Base-by-base conservation (phyloP, 2,113 vertebrate species). In the Callopanchax toddi region DNA sequence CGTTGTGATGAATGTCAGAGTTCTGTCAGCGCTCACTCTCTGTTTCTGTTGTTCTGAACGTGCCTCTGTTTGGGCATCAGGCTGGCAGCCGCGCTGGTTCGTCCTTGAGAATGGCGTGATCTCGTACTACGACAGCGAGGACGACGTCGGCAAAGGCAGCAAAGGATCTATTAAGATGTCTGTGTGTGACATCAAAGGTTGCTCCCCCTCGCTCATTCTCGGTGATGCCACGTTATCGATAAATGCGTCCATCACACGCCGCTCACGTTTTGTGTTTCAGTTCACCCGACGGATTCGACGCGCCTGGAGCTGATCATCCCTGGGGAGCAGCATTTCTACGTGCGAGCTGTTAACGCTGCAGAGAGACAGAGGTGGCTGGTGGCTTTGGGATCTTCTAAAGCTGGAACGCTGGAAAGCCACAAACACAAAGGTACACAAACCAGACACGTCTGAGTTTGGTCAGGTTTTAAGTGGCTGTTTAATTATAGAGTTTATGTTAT, bases 141-240 rank as follows among this genome's bases (percentile, higher is more conserved):
- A 98, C 79, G 96, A 98, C 64, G 96, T 97, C 3, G 95, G 94
- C 78, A 98, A 97, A 83, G 96, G 96, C 40, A 97, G 96, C 84
- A 98, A 98, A 81, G 96, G 96, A 78, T 97, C 96, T 88, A 98
- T 98, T 74, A 95, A 97, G 78, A 97, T 98, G 95, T 95, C 96
- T 0, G 96, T 98, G 45, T 98, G 96, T 87, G 96, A 98, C 83
- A 98, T 98, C 71, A 96, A 97, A 96, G 96, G 96, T 98, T 72
- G 82, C 5, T 2, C 10, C n/a, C 11, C 18, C 42, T 49, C 25
- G 0, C 4, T 1, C 2, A 18, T 22, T 23, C 25, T 20, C 7
- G 0, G 16, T 23, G n/a, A 1, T 0, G 10, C 11, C 6, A 2
- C 13, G 1, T 16, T n/a, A 6, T 20, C 26, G 1, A 6, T 5